phyloP scores from a whole-genome alignment of 2,888 invertebrate genomes.

The Eupithecia inturbata region DNA sequence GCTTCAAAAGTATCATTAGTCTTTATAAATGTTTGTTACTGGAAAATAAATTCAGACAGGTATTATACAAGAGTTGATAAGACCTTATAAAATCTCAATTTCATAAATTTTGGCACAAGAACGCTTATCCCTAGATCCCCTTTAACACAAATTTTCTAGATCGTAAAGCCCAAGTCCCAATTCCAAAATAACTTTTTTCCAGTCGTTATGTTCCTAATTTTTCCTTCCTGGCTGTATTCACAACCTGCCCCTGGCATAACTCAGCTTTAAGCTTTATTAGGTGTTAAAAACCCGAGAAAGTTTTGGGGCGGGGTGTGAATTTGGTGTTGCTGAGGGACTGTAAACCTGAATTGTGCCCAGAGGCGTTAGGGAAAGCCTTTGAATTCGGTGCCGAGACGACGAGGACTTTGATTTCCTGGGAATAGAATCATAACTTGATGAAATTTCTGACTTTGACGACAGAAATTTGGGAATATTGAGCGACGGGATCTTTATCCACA shows the following conservation, averaged over 20 bases:
- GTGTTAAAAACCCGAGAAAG: conserved; percentile 43
- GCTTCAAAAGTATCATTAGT: neutral
- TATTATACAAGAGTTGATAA: neutral
- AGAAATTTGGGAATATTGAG: neutral
- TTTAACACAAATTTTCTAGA: conserved; percentile 30
- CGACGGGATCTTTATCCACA: neutral
- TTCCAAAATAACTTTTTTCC: conserved; percentile 28
- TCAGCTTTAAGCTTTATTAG: conserved; percentile 43
- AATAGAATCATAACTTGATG: conserved; percentile 3
- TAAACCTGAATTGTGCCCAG: conserved; percentile 33
- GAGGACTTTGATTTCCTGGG: conserved; percentile 6
- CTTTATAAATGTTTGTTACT: neutral
- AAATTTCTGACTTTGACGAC: neutral
- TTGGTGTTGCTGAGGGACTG: conserved; percentile 31
- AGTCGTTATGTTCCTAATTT: conserved; percentile 35
- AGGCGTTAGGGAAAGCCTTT: conserved; percentile 25
- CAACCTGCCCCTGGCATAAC: conserved; percentile 36
- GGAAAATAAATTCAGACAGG: neutral
- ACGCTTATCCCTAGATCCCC: conserved; percentile 13
- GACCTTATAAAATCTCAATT: conserved; percentile 1
- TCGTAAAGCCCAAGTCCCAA: conserved; percentile 26
- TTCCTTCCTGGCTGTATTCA: conserved; percentile 34
- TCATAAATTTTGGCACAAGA: conserved; percentile 12
- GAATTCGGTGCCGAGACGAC: conserved; percentile 12
- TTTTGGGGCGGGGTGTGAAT: conserved; percentile 33